Conservation (phyloP, 2,888 invertebrate species). For the Colletes collaris region DNA sequence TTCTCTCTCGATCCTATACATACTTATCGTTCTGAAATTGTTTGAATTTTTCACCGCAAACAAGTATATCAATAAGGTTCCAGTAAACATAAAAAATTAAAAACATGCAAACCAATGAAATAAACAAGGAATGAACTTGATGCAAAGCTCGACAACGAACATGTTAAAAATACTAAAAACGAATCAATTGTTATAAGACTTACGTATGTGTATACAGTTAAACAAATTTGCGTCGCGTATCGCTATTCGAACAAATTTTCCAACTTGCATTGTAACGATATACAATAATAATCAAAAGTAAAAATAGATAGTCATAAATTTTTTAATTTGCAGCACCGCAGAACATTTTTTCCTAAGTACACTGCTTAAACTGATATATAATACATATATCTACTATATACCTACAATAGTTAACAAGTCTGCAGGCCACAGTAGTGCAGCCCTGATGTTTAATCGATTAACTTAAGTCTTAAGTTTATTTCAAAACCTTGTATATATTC, state of each 20-base stretch:
- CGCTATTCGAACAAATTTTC: slow-evolving; percentile 11
- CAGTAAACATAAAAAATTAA: no score
- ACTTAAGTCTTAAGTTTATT: slow-evolving; percentile 76
- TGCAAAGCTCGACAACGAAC: no score
- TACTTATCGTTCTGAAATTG: no score
- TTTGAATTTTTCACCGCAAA: no score
- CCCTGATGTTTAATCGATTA: slow-evolving; percentile 74
- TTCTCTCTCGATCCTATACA: no score
- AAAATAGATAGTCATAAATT: slow-evolving; percentile 27
- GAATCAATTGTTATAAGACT: slow-evolving; percentile 9
- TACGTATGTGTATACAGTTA: slow-evolving; percentile 9
- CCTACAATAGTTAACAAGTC: slow-evolving; percentile 82
- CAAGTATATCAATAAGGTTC: no score
- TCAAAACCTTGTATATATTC: slow-evolving; percentile 67
- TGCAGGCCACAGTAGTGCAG: slow-evolving; percentile 71
- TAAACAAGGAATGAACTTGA: no score
- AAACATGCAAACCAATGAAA: no score
- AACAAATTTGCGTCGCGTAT: slow-evolving; percentile 17
- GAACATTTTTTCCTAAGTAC: slow-evolving; percentile 70
- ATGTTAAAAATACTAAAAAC: background rate
- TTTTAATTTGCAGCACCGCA: slow-evolving; percentile 50
- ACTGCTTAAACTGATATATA: slow-evolving; percentile 77
- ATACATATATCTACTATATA: slow-evolving; percentile 66
- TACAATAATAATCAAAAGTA: slow-evolving; percentile 31
- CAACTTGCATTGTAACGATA: slow-evolving; percentile 3